These are phyloP conservation scores for Brachypalpus laphriformis DNA, from an alignment of 2,888 invertebrate species.

Conservation along the genomic window DNA sequence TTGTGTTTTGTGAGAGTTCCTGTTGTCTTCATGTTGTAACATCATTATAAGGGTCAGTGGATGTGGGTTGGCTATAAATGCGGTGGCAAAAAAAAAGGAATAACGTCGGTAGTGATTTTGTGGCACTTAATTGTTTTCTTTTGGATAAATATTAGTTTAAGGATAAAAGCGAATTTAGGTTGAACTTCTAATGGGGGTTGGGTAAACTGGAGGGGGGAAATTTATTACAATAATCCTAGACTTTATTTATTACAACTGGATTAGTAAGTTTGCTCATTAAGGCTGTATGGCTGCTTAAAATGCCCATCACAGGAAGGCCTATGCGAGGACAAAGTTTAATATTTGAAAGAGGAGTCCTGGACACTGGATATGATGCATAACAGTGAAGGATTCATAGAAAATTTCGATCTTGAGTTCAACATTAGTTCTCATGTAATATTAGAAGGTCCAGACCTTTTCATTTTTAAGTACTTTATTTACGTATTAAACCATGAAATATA, in stretches of 20 bases:
- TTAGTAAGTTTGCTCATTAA: background rate
- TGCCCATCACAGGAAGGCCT: background rate
- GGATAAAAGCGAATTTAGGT: constrained; percentile 54
- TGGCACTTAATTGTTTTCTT: constrained; percentile 66
- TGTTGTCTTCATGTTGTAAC: constrained; percentile 55
- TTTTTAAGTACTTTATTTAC: no score
- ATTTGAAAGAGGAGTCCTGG: no score
- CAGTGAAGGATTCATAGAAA: no score
- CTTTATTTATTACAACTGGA: constrained; percentile 28
- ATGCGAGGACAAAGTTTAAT: no score
- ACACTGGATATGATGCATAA: no score
- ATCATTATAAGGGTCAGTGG: constrained; percentile 72
- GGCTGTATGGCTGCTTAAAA: background rate
- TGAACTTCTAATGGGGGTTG: constrained; percentile 33
- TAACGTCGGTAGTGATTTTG: constrained; percentile 61
- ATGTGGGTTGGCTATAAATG: constrained; percentile 58
- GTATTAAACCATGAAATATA: no score
- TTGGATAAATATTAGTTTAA: constrained; percentile 54
- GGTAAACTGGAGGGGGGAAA: background rate
- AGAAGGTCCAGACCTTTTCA: no score
- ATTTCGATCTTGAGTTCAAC: no score
- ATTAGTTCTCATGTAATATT: no score
- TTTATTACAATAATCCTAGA: constrained; percentile 27
- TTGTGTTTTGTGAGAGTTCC: constrained; percentile 16
- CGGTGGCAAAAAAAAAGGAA: constrained; percentile 3